A percentile compares a stretch with the other conserved stretches of the same genome.
phyloP scores from a whole-genome alignment of 2,888 invertebrate species.

The Cheiracanthium punctorium region DNA sequence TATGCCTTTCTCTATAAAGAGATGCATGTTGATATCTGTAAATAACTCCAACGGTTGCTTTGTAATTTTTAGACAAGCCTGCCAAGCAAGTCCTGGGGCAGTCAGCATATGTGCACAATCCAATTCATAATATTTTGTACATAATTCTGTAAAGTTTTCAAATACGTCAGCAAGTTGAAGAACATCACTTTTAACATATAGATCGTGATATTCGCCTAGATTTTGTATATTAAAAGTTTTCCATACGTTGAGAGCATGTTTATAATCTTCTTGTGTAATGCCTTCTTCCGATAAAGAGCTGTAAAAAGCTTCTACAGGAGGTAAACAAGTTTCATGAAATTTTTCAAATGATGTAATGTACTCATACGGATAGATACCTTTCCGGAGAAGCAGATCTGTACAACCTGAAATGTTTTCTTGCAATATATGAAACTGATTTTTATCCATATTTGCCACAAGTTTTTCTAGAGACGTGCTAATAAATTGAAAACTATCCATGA shows the following conservation, averaged over 20 bases:
- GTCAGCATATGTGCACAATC: background rate
- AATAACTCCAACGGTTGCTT: background rate
- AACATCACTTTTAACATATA: constrained; percentile 65
- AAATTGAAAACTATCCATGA: constrained; percentile 21
- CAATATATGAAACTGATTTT: background rate
- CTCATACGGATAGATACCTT: constrained; percentile 74
- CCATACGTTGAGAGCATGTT: constrained; percentile 72
- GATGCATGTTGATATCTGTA: background rate
- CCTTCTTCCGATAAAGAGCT: constrained; percentile 63
- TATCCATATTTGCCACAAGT: background rate
- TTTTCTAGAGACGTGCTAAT: constrained; percentile 14
- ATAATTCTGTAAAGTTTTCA: background rate
- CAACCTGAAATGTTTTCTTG: background rate
- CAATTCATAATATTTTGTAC: background rate
- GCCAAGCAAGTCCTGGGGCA: background rate
- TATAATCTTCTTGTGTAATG: constrained; percentile 65
- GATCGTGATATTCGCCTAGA: background rate
- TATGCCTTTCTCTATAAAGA: background rate
- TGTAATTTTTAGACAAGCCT: background rate
- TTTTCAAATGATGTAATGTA: constrained; percentile 72
- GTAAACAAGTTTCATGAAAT: constrained; percentile 72
- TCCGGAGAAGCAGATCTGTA: constrained; percentile 59
- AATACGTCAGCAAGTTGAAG: constrained; percentile 72
- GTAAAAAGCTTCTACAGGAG: constrained; percentile 65
- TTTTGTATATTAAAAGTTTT: constrained; percentile 70